Conservation (phyloP, 2,888 invertebrate species). For the Troides helena region DNA sequence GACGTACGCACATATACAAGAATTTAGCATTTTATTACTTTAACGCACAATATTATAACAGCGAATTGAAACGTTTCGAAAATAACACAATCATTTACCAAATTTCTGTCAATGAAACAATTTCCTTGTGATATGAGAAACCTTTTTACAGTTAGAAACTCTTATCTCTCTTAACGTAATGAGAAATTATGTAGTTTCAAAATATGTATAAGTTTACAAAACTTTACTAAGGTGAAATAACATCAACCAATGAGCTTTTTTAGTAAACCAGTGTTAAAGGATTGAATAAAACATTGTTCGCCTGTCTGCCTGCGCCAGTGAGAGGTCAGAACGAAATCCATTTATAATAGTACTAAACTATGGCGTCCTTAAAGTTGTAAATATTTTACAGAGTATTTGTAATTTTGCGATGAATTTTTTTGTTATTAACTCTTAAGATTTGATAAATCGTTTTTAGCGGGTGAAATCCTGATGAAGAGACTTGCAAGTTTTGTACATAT, state of each 20-base stretch:
- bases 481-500: constrained; percentile 78
- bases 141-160: constrained; percentile 34
- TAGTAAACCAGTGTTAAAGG: neutral
- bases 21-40: too few species aligned
- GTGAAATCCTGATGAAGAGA: constrained; percentile 71
- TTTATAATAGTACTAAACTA: constrained; percentile 28
- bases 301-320: too few species aligned
- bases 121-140: too few species aligned
- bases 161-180: constrained; percentile 41
- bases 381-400: constrained; percentile 74
- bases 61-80: too few species aligned
- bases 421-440: constrained; percentile 69
- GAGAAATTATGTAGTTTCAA: constrained; percentile 42
- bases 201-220: too few species aligned
- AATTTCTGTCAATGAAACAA: too few species aligned
- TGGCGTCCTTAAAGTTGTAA: constrained; percentile 70
- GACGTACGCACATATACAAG: too few species aligned
- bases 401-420: constrained; percentile 69
- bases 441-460: constrained; percentile 61
- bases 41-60: too few species aligned
- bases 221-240: too few species aligned
- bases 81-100: too few species aligned
- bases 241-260: too few species aligned
- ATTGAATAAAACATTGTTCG: neutral
- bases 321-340: constrained; percentile 11